phyloP scores from a whole-genome alignment of 2,888 invertebrate species.

The Eupithecia dodoneata region DNA sequence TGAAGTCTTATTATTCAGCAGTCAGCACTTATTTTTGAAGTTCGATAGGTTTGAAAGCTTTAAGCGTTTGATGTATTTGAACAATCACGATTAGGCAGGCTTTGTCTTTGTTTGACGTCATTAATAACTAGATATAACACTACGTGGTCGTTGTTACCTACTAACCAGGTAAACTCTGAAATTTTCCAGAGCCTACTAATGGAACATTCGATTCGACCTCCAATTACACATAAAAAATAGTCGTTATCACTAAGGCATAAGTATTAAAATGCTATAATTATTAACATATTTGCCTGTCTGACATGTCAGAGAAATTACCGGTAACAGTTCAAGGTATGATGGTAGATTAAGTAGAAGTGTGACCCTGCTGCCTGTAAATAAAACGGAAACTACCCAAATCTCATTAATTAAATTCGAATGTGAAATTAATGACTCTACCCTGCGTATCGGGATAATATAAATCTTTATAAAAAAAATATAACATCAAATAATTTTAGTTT shows the following conservation, averaged over 20 bases:
- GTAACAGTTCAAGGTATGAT: conserved; percentile 50
- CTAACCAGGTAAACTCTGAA: conserved; percentile 5
- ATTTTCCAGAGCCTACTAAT: conserved; percentile 45
- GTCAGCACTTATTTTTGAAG: not conserved
- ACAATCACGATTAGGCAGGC: not conserved
- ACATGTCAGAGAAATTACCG: conserved; percentile 41
- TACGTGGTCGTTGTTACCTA: not conserved
- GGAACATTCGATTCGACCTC: conserved; percentile 48
- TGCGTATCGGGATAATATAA: too few species aligned
- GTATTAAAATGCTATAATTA: conserved; percentile 56
- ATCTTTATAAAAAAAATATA: too few species aligned
- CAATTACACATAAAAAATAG: conserved; percentile 42
- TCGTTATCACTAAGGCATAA: conserved; percentile 46
- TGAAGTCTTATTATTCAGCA: too few species aligned
- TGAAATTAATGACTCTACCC: not conserved
- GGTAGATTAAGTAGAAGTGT: conserved; percentile 30
- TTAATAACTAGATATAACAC: not conserved
- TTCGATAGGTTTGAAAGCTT: not conserved
- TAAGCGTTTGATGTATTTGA: conserved; percentile 1
- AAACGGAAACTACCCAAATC: not conserved
- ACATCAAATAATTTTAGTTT: not conserved
- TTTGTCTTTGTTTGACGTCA: conserved; percentile 28
- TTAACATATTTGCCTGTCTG: conserved; percentile 29
- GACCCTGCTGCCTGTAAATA: conserved; percentile 10
- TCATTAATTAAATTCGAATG: not conserved